Evolutionary conservation across 2,113 vertebrate species (phyloP), one percentile per base, ranked within the genome.

Genomic region (Delphinus delphis): DNA sequence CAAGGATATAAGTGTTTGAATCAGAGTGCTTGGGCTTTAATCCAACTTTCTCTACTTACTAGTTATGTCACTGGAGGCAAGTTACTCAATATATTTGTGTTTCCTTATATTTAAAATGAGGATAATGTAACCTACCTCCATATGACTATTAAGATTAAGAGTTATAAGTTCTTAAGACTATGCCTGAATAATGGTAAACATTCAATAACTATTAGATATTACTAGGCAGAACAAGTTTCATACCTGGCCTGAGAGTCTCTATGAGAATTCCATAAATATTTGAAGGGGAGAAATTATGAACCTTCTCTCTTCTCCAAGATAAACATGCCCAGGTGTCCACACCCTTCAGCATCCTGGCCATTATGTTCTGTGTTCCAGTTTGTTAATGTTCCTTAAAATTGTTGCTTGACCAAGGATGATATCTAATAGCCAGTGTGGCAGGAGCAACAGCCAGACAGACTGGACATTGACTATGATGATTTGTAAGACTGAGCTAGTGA

Each of bases 51-150:
- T 85, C 15, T 73, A 44, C 53, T 67, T 67, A 77, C 26, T 47
- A 60, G 28, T 44, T 74, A n/a, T 20, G 15, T 68, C 60, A 88
- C 68, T 23, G 3, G 31, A 28, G 41, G 36, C 28, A 92, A 93
- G n/a, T 85, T 80, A 33, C 73, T 84, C 18, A 68, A 44, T 7
- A 20, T 44, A 82, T 79, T 62, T 73, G 28, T 55, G n/a, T 74
- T 97, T 91, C 38, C 20, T 94, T n/a, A 67, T 74, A 71, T 65
- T 89, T 83, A 91, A 90, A 77, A 87, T 58, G 17, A 71, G 38
- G 17, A 74, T 92, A 91, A 91, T 38, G 18, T 65, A 84, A 91
- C 8, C 20, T 76, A 86, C 50, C 38, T 87, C 26, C 3, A 7
- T 15, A 93, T 3, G 33, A 76, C 58, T 70, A 9, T 79, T 71